phyloP scores from a whole-genome alignment of 2,797 vertebrate genomes.

The Schizopygopsis malacanthus region DNA sequence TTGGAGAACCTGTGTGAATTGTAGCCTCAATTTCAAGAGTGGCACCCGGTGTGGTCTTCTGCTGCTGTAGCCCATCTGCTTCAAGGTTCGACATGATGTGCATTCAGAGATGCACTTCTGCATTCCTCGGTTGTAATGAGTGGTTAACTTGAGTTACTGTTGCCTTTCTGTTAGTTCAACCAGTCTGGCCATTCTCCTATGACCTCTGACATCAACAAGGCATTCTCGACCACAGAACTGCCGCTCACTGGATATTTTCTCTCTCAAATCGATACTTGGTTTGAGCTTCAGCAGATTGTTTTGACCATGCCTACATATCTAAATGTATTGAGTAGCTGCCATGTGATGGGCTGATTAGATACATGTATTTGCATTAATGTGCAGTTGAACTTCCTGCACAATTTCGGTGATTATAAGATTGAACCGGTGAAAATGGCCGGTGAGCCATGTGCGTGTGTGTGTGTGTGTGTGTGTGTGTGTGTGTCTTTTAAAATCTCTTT shows the following conservation, averaged over 20 bases:
- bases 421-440: neutral
- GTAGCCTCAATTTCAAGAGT: neutral
- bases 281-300: neutral
- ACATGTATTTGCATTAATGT: neutral
- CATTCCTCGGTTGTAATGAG: neutral
- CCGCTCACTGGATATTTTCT: neutral
- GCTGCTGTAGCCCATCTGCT: neutral
- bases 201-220: slow-evolving; percentile 9
- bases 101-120: neutral
- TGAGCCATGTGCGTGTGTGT: too few relatives aligned
- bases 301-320: neutral
- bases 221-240: neutral
- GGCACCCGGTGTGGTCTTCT: neutral
- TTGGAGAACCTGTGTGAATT: neutral
- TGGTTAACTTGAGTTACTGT: neutral
- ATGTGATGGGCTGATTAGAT: neutral
- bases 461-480: too few relatives aligned
- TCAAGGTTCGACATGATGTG: neutral
- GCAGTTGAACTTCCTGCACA: neutral
- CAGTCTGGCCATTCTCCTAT: neutral
- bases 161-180: neutral
- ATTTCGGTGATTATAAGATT: neutral
- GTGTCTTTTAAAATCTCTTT: neutral
- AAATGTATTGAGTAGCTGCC: neutral
- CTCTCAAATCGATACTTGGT: neutral